Evolutionary conservation across 2,888 invertebrate genomes (phyloP), one percentile per base, ranked within the genome.

Genomic region (Philaethria dido): DNA sequence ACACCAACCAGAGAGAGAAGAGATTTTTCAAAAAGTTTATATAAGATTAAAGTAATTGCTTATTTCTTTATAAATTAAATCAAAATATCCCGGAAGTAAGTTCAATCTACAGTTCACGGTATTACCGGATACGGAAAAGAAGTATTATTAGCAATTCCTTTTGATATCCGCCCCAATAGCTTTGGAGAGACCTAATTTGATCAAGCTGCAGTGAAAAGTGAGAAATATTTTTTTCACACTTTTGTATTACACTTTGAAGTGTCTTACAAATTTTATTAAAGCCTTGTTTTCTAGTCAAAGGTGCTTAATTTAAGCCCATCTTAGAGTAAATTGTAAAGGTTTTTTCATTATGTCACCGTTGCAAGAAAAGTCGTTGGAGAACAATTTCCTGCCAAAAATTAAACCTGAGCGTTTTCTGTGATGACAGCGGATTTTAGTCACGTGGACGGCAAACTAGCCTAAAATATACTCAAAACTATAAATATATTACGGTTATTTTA

Each of bases 331-430:
- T 48, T 69, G 74, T 52, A 73, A 70, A 66, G 70, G 71, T 76
- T 80, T 80, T 80, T 80, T 77, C 76, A 78, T 79, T 80, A 78
- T 77, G 76, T 78, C 77, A 77, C 70, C 60, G 62, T 73, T 69
- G 78, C 79, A 81, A 83, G 78, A 74, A 77, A 77, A 83, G 82
- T 81, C 81, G 82, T 85, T 81, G 82, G 77, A 77, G 78, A 80
- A 84, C 85, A 87, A 89, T 89, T 89, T 89, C 89, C 89, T 73
- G 66, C 74, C 73, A 76, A 78, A 80, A 86, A 89, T 86, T 83
- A 85, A 77, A 74, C 77, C 67, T 48, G 60, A n/a, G 18, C n/a
- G 44, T 60, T 8, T 47, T 22, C 33, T 42, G 42, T 2, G 11
- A n/a, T 45, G 25, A 13, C 25, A 47, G 42, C 39, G 42, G 39